Conservation (phyloP, 2,797 vertebrate species). For the Pelochelys cantorii region DNA sequence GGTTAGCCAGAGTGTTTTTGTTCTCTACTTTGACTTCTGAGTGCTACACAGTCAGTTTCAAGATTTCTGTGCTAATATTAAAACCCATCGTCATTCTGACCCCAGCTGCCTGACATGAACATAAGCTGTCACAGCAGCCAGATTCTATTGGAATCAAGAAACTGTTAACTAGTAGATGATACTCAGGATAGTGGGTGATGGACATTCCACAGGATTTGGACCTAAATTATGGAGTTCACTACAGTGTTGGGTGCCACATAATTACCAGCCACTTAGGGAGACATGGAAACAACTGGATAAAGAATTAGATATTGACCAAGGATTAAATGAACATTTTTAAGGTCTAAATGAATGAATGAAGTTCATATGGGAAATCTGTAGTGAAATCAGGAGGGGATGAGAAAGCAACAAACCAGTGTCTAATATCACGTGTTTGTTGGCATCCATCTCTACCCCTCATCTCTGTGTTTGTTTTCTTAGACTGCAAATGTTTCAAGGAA, state of each 20-base stretch:
- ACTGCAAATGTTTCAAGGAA: neutral
- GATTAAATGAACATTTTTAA: neutral
- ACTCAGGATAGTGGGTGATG: neutral
- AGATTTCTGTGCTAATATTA: neutral
- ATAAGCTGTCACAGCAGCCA: neutral
- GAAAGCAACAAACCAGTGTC: neutral
- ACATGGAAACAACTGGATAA: fast-evolving
- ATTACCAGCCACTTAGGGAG: fast-evolving
- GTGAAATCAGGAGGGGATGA: neutral
- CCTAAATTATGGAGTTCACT: neutral
- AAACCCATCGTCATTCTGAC: neutral
- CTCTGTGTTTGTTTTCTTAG: neutral
- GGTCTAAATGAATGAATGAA: neutral
- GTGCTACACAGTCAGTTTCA: neutral
- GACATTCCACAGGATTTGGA: neutral
- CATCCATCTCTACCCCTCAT: fast-evolving
- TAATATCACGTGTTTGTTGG: neutral
- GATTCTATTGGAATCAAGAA: neutral
- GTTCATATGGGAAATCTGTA: neutral
- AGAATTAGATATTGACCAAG: neutral
- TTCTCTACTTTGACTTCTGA: neutral
- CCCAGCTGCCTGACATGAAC: neutral
- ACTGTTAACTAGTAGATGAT: neutral
- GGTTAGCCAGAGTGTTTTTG: neutral
- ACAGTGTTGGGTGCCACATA: neutral